Evolutionary conservation across 1,140 invertebrate species (phyloP), one percentile per base, ranked within the genome.

Genomic region (Mactra quadrangularis): DNA sequence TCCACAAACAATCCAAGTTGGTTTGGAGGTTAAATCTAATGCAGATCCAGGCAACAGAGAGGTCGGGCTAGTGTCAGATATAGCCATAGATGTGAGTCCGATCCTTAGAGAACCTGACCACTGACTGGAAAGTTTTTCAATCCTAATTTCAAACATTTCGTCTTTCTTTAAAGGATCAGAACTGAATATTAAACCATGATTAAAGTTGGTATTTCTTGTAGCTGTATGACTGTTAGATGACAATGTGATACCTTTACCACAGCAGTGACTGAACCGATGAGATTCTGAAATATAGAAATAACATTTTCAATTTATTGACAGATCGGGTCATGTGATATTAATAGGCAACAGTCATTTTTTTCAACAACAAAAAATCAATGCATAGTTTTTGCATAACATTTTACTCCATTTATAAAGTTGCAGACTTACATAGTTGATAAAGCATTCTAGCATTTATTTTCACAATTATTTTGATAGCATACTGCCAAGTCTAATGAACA

Each of bases 51-150:
- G 95, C 19, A 96, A 91, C 78, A 94, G 92, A 50, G 93, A 89
- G 71, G 94, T 90, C 2, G 95, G 93, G 70, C 94, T 94, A 22
- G 94, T 93, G 86, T 95, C 95, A 38, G 94, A 92, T 45, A 95
- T 94, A 57, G 95, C 95, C 85, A 96, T 94, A 59, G 95, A 95
- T 0, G 96, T 97, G 9, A 97, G 94, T 0, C 97, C 97, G 88
- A 97, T 95, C 33, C 94, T 94, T 27, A 98, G 91, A 17, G 95
- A 96, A 1, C 97, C 97, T 35, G 96, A 95, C 94, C 96, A 96
- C 60, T 95, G 94, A 15, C 92, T 89, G 7, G 94, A 94, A 22
- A 96, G 89, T 87, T 95, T 94, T 75, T 95, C 94, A 22, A 96
- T 93, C 52, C 84, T 86, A 84, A 94, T 93, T 90, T 95, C 94